Evolutionary conservation across 2,888 invertebrate genomes (phyloP).

Genomic region (Apodemia hepburni): DNA sequence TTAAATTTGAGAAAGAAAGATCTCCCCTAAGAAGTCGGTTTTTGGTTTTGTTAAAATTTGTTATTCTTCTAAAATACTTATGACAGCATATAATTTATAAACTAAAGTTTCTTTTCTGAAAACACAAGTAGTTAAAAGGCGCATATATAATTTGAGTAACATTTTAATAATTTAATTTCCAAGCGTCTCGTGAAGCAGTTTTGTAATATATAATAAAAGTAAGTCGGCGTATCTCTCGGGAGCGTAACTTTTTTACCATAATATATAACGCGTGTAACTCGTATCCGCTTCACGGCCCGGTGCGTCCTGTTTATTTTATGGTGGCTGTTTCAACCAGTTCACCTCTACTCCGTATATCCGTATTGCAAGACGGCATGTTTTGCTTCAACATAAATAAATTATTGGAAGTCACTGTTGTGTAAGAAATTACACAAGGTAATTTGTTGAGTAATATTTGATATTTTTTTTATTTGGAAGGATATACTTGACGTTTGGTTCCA

Average conservation of each 20-base stretch:
- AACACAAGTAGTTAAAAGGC: neutral
- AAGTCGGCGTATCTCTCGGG: neutral
- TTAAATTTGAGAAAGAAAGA: no score
- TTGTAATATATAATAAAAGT: conserved; percentile 9
- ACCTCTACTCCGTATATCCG: neutral
- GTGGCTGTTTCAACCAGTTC: conserved; percentile 2
- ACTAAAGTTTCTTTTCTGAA: no score
- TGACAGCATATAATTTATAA: no score
- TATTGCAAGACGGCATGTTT: conserved; percentile 9
- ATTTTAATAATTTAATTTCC: conserved; percentile 1
- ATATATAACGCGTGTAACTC: conserved; percentile 25
- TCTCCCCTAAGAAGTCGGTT: no score
- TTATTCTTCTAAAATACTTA: no score
- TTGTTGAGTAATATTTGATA: no score
- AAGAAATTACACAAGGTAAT: neutral
- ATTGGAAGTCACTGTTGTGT: neutral
- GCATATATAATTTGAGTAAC: neutral
- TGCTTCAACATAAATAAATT: neutral
- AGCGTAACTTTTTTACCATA: conserved; percentile 13
- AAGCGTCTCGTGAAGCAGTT: neutral
- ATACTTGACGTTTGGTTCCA: no score
- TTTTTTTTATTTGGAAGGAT: no score
- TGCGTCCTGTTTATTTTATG: conserved; percentile 27
- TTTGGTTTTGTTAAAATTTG: no score
- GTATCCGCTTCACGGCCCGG: conserved; percentile 28